These are phyloP conservation scores for Cryptops parisi DNA, from an alignment of 2,888 invertebrate species.

Conservation along the genomic window DNA sequence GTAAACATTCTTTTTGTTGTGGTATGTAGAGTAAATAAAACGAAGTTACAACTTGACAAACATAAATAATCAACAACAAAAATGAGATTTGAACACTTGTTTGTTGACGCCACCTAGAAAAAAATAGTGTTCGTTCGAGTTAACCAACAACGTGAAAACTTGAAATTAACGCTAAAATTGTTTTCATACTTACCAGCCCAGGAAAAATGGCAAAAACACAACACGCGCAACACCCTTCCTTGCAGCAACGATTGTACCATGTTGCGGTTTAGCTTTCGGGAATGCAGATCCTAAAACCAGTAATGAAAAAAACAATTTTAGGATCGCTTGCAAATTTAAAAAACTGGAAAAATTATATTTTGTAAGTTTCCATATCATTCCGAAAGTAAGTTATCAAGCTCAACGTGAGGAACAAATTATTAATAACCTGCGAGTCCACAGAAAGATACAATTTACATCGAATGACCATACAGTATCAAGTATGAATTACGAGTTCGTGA, in stretches of 20 bases:
- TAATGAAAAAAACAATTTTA: conserved; percentile 5
- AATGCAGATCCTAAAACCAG: conserved; percentile 66
- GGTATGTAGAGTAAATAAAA: no score
- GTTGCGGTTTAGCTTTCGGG: conserved; percentile 87
- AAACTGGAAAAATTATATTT: no score
- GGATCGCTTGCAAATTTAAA: background rate
- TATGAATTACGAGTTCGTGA: no score
- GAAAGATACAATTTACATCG: no score
- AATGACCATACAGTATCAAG: no score
- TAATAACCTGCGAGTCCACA: no score
- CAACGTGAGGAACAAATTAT: no score
- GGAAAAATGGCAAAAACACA: conserved; percentile 66
- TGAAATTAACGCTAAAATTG: no score
- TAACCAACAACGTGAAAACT: no score
- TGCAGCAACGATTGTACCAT: conserved; percentile 71
- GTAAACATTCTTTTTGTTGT: background rate
- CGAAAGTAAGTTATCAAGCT: no score
- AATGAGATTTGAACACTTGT: conserved; percentile 61
- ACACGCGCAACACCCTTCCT: conserved; percentile 67
- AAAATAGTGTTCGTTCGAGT: no score
- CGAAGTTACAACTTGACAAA: conserved; percentile 23
- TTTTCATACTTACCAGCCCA: conserved; percentile 66
- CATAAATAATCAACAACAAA: conserved; percentile 56
- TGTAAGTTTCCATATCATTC: no score
- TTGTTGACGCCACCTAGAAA: conserved; percentile 48